Percentiles rank a stretch among this genome's conserved stretches.
Evolutionary conservation across 1,140 invertebrate genomes (phyloP).

Genomic region (Tetramorium parvispinum): DNA sequence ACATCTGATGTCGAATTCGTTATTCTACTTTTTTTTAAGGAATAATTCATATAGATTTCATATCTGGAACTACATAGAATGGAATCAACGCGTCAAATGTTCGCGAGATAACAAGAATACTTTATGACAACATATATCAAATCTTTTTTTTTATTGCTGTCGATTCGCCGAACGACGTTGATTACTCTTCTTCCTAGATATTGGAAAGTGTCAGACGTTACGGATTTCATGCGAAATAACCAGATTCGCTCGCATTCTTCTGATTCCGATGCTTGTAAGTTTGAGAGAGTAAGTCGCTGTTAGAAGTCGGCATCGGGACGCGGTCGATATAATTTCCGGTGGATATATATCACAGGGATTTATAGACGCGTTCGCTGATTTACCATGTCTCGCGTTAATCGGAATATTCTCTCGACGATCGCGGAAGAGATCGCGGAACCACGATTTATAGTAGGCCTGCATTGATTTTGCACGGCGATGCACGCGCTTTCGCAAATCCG

Average conservation of each 20-base stretch:
- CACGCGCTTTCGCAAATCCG: slow-evolving; percentile 17
- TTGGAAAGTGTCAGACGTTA: neutral
- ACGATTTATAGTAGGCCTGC: slow-evolving; percentile 46
- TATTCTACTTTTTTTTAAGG: neutral
- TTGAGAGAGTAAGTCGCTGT: neutral
- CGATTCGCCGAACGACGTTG: neutral
- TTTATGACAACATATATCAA: neutral
- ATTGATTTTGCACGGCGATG: slow-evolving; percentile 43
- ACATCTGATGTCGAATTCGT: neutral
- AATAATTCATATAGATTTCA: neutral
- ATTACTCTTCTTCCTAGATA: neutral
- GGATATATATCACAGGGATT: slow-evolving; percentile 40
- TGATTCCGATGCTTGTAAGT: neutral
- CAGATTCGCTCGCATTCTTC: neutral
- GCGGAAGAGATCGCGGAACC: slow-evolving; percentile 42
- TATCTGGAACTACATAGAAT: neutral
- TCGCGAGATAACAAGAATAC: neutral
- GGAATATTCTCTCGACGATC: slow-evolving; percentile 43
- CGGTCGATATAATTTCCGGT: slow-evolving; percentile 50
- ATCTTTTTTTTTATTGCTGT: neutral
- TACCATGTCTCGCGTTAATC: slow-evolving; percentile 53
- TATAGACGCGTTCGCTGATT: slow-evolving; percentile 37
- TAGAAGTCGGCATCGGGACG: slow-evolving; percentile 7
- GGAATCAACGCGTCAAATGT: neutral
- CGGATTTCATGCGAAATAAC: neutral